Conservation (phyloP, 2,888 invertebrate species). For the Malachius bipustulatus region DNA sequence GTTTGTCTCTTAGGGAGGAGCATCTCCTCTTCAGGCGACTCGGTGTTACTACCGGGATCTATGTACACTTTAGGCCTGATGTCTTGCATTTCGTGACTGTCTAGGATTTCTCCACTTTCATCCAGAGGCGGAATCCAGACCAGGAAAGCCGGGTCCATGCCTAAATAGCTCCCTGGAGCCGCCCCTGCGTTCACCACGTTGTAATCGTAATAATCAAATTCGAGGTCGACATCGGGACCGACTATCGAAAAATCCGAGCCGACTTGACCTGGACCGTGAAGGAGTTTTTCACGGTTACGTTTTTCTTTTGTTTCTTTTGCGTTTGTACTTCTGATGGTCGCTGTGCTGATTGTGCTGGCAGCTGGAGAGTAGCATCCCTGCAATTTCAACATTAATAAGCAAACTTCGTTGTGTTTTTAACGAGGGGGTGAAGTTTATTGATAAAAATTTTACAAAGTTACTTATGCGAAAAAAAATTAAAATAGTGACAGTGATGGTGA, state of each 20-base stretch:
- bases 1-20: conserved; percentile 36
- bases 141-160: conserved; percentile 80
- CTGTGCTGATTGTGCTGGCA: conserved; percentile 51
- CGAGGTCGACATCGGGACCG: conserved; percentile 62
- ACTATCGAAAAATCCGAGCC: conserved; percentile 68
- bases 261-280: conserved; percentile 44
- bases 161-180: conserved; percentile 74
- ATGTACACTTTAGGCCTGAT: conserved; percentile 32
- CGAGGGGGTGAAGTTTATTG: no score
- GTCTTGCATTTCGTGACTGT: conserved; percentile 39
- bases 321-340: conserved; percentile 50
- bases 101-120: conserved; percentile 51
- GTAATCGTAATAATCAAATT: conserved; percentile 81
- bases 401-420: no score
- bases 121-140: conserved; percentile 79
- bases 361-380: conserved; percentile 66
- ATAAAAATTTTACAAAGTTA: no score
- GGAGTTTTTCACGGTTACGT: conserved; percentile 56
- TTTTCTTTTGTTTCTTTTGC: conserved; percentile 70
- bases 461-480: no score
- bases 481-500: no score
- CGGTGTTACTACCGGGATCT: conserved; percentile 55
- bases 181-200: conserved; percentile 75
- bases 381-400: conserved; percentile 18
- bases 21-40: conserved; percentile 49